Evolutionary conservation across 2,113 vertebrate species (phyloP).

Genomic region (Cephalopterus ornatus): DNA sequence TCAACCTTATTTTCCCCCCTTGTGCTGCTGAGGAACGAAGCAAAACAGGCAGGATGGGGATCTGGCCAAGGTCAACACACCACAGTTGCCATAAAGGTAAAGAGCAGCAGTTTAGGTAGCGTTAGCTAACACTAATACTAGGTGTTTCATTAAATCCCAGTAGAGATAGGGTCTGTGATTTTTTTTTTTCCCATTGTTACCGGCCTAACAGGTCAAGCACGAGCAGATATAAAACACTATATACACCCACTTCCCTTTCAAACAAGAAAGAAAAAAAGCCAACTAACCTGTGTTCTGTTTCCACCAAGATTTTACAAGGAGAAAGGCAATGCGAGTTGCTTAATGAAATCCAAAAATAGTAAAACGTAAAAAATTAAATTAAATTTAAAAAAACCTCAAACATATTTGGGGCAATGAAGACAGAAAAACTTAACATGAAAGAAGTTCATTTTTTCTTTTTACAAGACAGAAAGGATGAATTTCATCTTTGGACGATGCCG

Average conservation of each 20-base stretch:
- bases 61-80: neutral
- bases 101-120: neutral
- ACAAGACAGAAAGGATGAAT: neutral
- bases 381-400: neutral
- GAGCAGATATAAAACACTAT: neutral
- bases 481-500: neutral
- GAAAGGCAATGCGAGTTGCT: neutral
- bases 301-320: neutral
- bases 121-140: neutral
- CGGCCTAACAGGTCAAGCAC: neutral
- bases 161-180: neutral
- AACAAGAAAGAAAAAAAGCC: neutral
- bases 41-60: neutral
- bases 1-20: neutral
- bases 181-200: neutral
- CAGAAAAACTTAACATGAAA: neutral
- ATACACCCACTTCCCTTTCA: neutral
- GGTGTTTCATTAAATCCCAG: neutral
- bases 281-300: neutral
- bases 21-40: neutral
- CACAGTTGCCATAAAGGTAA: neutral
- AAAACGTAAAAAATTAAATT: neutral
- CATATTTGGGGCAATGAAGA: neutral
- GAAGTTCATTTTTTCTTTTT: neutral
- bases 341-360: neutral